Base-by-base conservation (phyloP, 2,888 invertebrate species). In the Apodemia hepburni region DNA sequence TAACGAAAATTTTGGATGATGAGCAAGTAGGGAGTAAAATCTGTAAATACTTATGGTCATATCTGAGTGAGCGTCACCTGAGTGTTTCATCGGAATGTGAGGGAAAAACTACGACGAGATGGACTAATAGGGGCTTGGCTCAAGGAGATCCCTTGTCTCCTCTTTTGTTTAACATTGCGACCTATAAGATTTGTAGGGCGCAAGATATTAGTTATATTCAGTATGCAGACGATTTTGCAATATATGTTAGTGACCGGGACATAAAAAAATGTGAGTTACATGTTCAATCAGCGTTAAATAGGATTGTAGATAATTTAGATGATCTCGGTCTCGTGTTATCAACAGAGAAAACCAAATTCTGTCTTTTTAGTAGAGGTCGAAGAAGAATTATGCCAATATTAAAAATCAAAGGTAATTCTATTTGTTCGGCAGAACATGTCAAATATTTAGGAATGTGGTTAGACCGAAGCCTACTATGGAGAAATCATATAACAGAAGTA, bases 131-230 rank as follows among this genome's bases (percentile, higher is more conserved):
- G 22, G 67, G 70, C 4, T 57, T 68, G 22, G 66, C 69, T 9
- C 69, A 67, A 60, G 66, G 67, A 15, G 69, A 69, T 22, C 69
- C 69, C 1, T 68, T 33, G 7, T 69, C 69, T 4, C 69, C 68
- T n/a, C 38, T 69, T 3, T 27, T 70, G 7, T 69, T 71, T 67
- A 68, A 68, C 45, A 60, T 69, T 6, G 63, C 45, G 9, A 66
- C 66, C 0, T 49, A n/a, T 33, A 18, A 49, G 27, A 64, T 68
- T 42, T 65, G 64, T 42, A 15, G 62, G 59, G 3, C 65, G 54
- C 45, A n/a, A n/a, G n/a, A 45, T 6, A 5, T 45, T 6, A n/a
- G 38, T 38, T 38, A 15, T 15, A 38, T 12, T 38, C 59, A 69
- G 51, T 69, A 69, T 54, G 69, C 65, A 3, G 69, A 65, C 22